These are phyloP conservation scores for Sycophaga agraensis DNA, from an alignment of 1,140 invertebrate species.

Conservation along the genomic window DNA sequence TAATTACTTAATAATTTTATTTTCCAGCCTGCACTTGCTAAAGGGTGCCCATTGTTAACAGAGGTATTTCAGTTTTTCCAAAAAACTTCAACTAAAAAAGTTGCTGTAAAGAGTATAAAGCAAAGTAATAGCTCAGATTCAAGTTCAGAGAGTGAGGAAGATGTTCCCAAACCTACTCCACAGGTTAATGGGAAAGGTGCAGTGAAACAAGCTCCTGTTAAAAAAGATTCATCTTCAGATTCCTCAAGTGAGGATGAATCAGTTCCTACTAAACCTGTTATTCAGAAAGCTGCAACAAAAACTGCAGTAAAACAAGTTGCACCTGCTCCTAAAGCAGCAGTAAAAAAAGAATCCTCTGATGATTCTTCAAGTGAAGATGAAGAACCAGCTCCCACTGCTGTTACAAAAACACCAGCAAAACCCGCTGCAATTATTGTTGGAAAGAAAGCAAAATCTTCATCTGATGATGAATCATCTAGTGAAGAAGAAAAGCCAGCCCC, in stretches of 20 bases:
- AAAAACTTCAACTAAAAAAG: slow-evolving; percentile 54
- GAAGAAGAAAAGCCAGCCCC: slow-evolving; percentile 34
- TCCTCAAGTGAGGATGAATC: slow-evolving; percentile 33
- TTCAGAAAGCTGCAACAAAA: slow-evolving; percentile 29
- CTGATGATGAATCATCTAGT: slow-evolving; percentile 39
- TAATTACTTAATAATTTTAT: slow-evolving; percentile 15
- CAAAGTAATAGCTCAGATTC: slow-evolving; percentile 52
- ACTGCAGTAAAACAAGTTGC: slow-evolving; percentile 32
- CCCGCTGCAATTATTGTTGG: neutral
- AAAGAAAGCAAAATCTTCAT: slow-evolving; percentile 37
- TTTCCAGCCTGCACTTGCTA: slow-evolving; percentile 52
- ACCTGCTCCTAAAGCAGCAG: slow-evolving; percentile 28
- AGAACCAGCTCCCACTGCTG: slow-evolving; percentile 20
- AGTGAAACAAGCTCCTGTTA: slow-evolving; percentile 20
- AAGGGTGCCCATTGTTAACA: slow-evolving; percentile 57
- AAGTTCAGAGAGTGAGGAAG: slow-evolving; percentile 48
- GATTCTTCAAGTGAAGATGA: slow-evolving; percentile 43
- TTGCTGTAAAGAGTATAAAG: slow-evolving; percentile 41
- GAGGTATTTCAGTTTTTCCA: slow-evolving; percentile 59
- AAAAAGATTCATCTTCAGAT: slow-evolving; percentile 40
- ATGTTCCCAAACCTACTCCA: slow-evolving; percentile 30
- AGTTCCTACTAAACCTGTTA: slow-evolving; percentile 23
- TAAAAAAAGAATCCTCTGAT: slow-evolving; percentile 37
- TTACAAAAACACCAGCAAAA: slow-evolving; percentile 36
- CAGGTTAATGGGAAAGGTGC: slow-evolving; percentile 31